Evolutionary conservation across 2,113 vertebrate genomes (phyloP), one percentile per base, ranked within the genome.

Genomic region (Atlantisia rogersi): DNA sequence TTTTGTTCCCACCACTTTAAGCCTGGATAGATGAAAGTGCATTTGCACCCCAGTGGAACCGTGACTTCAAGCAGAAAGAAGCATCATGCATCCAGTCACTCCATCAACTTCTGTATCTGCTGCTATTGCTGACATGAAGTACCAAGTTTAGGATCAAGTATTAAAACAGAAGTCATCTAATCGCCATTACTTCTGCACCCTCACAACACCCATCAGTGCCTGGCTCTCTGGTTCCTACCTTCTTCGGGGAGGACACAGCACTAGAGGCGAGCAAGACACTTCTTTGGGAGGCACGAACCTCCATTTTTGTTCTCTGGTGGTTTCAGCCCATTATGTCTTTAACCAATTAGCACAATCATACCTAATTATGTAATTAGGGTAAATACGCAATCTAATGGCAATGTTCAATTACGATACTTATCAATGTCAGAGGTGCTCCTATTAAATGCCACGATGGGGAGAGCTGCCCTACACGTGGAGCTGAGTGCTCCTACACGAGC

Each of bases 361-460:
- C 92, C 91, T 97, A 97, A 98, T 98, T 97, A 97, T 21, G 64
- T 93, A 97, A 98, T 98, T 97, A 98, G 97, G 75, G 95, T 94
- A 79, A 95, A 95, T 93, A 97, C 83, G 96, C 71, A 50, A 67
- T 71, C 81, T 73, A 80, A 95, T 93, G 97, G 87, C 97, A 97
- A 95, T 86, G 98, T 78, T 96, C 88, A 94, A 88, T 97, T 84
- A 95, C 5, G 58, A 95, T 80, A 75, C 8, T 11, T 93, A 86
- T 90, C 39, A 26, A 95, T 94, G 95, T 42, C 86, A 73, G 32
- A 35, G 59, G 86, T 71, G 63, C 10, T 88, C 75, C 95, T 29
- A 44, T 16, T 48, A 65, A 83, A 68, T 76, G 59, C 15, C 52
- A 50, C 28, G 69, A 53, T 20, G 12, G 86, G 86, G 80, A 35